Percentiles rank a stretch among this genome's conserved stretches.
Conservation (phyloP, 2,888 invertebrate genomes). For the Amphiduros pacificus region DNA sequence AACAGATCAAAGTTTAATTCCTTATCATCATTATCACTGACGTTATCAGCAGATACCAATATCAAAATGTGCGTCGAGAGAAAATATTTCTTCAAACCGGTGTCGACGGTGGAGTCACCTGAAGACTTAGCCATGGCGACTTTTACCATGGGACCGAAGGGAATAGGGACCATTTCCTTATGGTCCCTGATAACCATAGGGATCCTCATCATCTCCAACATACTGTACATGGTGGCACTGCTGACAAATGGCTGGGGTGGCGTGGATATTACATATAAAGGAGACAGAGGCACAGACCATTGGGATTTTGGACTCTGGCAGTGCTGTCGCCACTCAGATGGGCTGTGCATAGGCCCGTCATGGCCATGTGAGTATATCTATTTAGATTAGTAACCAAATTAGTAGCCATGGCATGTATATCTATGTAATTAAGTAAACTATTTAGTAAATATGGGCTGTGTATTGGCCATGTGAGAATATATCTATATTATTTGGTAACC, state of each 20-base stretch:
- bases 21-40: too few relatives aligned
- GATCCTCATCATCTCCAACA: background rate
- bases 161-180: background rate
- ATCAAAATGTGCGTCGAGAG: too few relatives aligned
- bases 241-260: background rate
- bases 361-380: conserved; percentile 27
- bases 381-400: too few relatives aligned
- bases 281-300: background rate
- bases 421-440: too few relatives aligned
- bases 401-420: too few relatives aligned
- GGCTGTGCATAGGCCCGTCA: conserved; percentile 26
- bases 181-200: background rate
- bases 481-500: too few relatives aligned
- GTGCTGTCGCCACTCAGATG: conserved; percentile 27
- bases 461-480: too few relatives aligned
- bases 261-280: background rate
- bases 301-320: conserved; percentile 33
- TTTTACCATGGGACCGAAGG: background rate
- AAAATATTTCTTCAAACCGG: too few relatives aligned
- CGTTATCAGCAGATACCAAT: too few relatives aligned
- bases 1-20: too few relatives aligned
- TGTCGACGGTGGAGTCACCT: background rate
- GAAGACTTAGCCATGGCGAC: background rate
- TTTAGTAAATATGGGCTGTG: too few relatives aligned
- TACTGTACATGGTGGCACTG: conserved; percentile 1